Conservation (phyloP, 2,113 vertebrate genomes). For the Perccottus glenii region DNA sequence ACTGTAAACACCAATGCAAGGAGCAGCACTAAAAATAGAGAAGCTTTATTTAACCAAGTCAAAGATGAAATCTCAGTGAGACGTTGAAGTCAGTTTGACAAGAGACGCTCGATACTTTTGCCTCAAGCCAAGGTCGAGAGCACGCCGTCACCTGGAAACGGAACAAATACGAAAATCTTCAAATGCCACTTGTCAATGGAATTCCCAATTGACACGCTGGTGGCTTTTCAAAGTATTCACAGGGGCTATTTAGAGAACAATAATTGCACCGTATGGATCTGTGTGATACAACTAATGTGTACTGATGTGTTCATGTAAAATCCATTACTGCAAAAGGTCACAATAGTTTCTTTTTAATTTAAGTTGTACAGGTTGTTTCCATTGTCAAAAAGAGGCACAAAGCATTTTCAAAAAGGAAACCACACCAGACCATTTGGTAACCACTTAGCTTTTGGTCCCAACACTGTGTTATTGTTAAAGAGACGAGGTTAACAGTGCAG, state of each 20-base stretch:
- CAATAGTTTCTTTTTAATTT: neutral
- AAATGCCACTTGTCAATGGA: constrained; percentile 54
- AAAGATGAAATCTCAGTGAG: neutral
- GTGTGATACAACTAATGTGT: constrained; percentile 47
- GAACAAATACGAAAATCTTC: constrained; percentile 51
- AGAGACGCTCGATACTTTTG: constrained; percentile 29
- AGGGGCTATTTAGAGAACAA: constrained; percentile 67
- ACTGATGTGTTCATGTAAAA: constrained; percentile 44
- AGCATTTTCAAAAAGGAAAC: no score
- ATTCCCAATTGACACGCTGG: constrained; percentile 63
- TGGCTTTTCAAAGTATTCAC: constrained; percentile 69
- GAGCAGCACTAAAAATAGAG: constrained; percentile 5
- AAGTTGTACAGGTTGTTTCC: neutral
- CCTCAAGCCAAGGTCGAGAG: constrained; percentile 45
- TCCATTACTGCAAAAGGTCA: constrained; percentile 27
- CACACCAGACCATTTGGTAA: no score
- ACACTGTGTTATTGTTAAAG: no score
- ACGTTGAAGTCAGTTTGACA: constrained; percentile 16
- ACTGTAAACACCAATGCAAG: neutral
- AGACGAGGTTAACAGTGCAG: no score
- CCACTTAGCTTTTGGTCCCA: no score
- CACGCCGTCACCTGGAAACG: constrained; percentile 56
- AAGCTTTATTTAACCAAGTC: constrained; percentile 1
- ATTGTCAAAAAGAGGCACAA: no score
- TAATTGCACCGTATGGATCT: constrained; percentile 73